phyloP scores from a whole-genome alignment of 2,113 vertebrate species.

The Caranx ignobilis region DNA sequence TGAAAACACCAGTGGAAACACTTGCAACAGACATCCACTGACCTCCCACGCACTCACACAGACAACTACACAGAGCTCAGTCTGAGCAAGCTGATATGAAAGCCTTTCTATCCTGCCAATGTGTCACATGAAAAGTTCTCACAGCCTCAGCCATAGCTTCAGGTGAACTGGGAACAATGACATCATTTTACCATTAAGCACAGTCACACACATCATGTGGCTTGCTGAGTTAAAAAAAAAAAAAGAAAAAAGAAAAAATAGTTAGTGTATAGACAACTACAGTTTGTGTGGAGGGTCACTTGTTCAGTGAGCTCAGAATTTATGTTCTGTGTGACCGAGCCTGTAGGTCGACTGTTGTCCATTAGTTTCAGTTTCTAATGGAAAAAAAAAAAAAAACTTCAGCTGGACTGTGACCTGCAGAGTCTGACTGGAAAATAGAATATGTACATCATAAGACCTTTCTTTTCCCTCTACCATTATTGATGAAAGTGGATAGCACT shows the following conservation, averaged over 20 bases:
- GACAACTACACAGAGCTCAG: neutral
- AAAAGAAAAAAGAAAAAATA: neutral
- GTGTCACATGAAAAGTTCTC: constrained; percentile 64
- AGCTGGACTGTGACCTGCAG: neutral
- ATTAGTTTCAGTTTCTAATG: neutral
- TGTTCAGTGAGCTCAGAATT: neutral
- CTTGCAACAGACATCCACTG: neutral
- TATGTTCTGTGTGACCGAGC: neutral
- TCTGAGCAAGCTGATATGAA: constrained; percentile 26
- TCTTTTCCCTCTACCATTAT: constrained; percentile 3
- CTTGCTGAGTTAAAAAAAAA: neutral
- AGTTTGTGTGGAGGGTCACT: constrained; percentile 1
- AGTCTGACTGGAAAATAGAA: constrained; percentile 4
- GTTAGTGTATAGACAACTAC: constrained; percentile 5
- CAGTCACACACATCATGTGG: constrained; percentile 61
- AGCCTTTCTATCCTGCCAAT: constrained; percentile 32
- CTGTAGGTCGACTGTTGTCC: neutral
- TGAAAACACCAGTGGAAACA: neutral
- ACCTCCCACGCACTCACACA: too few relatives aligned
- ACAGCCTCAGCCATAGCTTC: constrained; percentile 52
- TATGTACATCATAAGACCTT: neutral
- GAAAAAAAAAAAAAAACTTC: neutral
- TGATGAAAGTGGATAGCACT: neutral
- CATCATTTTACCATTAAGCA: constrained; percentile 49
- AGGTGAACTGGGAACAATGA: constrained; percentile 71